phyloP scores from a whole-genome alignment of 2,113 vertebrate species.

The Leucopsar rothschildi region DNA sequence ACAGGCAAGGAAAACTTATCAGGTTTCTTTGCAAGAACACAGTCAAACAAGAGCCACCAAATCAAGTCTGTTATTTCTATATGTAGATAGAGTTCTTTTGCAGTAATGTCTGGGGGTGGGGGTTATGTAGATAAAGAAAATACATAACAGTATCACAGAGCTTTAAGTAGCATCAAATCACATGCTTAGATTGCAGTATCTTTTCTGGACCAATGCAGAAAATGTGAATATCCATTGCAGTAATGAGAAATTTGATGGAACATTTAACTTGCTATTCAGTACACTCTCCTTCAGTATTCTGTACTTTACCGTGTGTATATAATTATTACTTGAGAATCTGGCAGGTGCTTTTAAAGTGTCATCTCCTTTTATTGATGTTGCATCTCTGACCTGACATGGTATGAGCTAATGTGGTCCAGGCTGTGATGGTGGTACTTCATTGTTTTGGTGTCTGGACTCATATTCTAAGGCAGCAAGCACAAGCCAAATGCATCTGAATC shows the following conservation, averaged over 20 bases:
- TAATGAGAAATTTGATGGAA: neutral
- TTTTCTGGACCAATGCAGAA: neutral
- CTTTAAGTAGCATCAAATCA: constrained; percentile 58
- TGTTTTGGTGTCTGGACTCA: constrained; percentile 12
- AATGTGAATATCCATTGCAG: neutral
- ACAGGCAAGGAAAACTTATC: neutral
- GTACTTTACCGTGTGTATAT: constrained; percentile 19
- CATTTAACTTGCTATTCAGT: neutral
- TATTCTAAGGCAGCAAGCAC: neutral
- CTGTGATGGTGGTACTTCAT: neutral
- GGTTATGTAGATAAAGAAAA: constrained; percentile 43
- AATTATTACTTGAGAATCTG: constrained; percentile 17
- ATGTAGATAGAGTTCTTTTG: constrained; percentile 21
- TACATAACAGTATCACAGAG: constrained; percentile 35
- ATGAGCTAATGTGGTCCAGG: neutral
- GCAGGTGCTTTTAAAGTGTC: neutral
- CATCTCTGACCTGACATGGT: neutral
- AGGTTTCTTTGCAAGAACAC: constrained; percentile 12
- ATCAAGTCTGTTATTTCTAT: constrained; percentile 55
- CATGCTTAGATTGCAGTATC: constrained; percentile 20
- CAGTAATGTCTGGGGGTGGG: neutral
- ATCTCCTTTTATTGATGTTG: constrained; percentile 7
- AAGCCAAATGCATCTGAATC: constrained; percentile 4
- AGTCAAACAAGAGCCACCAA: constrained; percentile 58
- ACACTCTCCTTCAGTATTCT: constrained; percentile 28